These are phyloP conservation scores for Pseudococcus viburni DNA, from an alignment of 2,888 invertebrate species.

Conservation along the genomic window DNA sequence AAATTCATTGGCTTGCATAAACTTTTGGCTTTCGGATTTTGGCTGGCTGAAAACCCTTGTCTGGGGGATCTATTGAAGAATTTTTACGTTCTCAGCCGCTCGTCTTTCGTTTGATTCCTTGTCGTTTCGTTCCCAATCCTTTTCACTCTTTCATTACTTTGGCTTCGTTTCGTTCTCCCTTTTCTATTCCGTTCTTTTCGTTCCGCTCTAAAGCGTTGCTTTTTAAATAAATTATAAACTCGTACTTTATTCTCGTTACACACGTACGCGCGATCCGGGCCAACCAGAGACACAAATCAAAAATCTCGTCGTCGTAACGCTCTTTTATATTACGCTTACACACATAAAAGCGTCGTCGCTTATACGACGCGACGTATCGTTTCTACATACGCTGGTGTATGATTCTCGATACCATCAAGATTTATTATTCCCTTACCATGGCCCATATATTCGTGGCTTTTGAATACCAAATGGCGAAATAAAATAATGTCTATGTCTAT, in stretches of 20 bases:
- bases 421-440: conserved; percentile 33
- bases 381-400: background rate
- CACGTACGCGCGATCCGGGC: background rate
- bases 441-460: conserved; percentile 26
- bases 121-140: too few species aligned
- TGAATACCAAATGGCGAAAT: conserved; percentile 43
- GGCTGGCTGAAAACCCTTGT: too few species aligned
- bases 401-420: conserved; percentile 41
- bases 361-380: background rate
- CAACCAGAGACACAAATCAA: conserved; percentile 4
- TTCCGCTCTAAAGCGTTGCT: background rate
- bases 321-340: background rate
- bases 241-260: background rate
- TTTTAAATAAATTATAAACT: background rate
- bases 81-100: too few species aligned
- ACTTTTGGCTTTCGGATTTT: too few species aligned
- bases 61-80: too few species aligned
- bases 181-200: too few species aligned
- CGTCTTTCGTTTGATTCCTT: too few species aligned
- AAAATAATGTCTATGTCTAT: conserved; percentile 30
- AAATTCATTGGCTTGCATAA: too few species aligned
- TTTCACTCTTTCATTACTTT: too few species aligned
- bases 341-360: background rate
- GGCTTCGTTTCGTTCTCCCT: too few species aligned
- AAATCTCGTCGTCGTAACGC: conserved; percentile 2